These are phyloP conservation scores for Zaprionus davidi DNA, from an alignment of 1,140 invertebrate genomes.

Conservation along the genomic window DNA sequence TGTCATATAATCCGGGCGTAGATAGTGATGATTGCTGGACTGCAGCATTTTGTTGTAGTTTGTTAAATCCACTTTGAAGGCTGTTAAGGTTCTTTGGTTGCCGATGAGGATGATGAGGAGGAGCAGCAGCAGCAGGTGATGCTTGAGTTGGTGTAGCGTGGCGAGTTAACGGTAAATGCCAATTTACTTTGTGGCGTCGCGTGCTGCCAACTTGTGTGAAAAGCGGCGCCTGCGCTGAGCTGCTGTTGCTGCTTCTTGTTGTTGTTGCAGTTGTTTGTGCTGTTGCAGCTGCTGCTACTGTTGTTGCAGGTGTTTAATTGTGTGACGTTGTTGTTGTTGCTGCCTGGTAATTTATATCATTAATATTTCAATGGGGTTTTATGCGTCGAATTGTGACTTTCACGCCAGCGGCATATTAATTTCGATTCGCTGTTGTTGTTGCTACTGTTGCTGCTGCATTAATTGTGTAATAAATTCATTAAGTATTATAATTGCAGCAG, in stretches of 20 bases:
- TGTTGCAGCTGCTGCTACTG: conserved; percentile 19
- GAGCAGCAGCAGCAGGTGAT: background rate
- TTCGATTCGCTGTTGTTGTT: conserved; percentile 49
- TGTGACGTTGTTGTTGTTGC: conserved; percentile 33
- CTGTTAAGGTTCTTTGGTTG: conserved; percentile 65
- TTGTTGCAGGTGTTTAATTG: conserved; percentile 38
- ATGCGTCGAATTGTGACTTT: conserved; percentile 67
- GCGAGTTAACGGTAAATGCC: conserved; percentile 56
- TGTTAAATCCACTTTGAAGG: conserved; percentile 84
- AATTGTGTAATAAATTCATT: conserved; percentile 81
- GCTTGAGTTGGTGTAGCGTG: conserved; percentile 17
- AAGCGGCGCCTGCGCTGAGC: conserved; percentile 73
- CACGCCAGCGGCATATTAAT: conserved; percentile 72
- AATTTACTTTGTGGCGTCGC: conserved; percentile 46
- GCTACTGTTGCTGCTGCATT: conserved; percentile 36
- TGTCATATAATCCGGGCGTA: conserved; percentile 95
- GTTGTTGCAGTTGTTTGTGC: conserved; percentile 20
- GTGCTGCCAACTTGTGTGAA: conserved; percentile 74
- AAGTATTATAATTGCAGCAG: conserved; percentile 72
- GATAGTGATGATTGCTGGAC: conserved; percentile 92
- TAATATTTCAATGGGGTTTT: conserved; percentile 65
- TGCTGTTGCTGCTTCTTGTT: conserved; percentile 30
- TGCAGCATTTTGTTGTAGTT: conserved; percentile 90
- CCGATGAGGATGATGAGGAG: conserved; percentile 33
- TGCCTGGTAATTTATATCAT: conserved; percentile 61